phyloP scores from a whole-genome alignment of 2,113 vertebrate genomes.

The Pithys albifrons region DNA sequence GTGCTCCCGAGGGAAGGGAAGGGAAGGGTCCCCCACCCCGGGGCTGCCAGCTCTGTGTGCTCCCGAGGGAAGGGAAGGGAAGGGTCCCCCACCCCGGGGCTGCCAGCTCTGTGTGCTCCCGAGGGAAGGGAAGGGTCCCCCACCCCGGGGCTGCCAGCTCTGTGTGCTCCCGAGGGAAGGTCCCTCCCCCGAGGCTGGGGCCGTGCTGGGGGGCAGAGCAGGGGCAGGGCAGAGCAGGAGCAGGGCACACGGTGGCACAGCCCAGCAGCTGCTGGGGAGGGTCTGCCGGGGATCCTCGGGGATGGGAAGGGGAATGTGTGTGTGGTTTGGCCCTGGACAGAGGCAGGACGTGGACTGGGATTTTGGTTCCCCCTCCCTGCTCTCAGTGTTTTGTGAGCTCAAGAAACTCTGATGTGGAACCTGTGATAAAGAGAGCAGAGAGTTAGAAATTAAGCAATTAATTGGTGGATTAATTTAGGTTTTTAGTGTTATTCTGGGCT shows the following conservation, averaged over 20 bases:
- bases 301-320: not conserved
- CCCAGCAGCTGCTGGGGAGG: not conserved
- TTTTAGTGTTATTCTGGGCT: not conserved
- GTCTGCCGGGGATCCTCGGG: not conserved
- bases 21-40: too few species aligned
- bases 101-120: too few species aligned
- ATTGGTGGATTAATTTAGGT: not conserved
- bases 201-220: fast-evolving
- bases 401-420: not conserved
- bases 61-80: too few species aligned
- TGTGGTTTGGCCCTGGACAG: fast-evolving
- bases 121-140: too few species aligned
- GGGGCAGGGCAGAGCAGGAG: fast-evolving
- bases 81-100: too few species aligned
- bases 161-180: fast-evolving
- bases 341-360: not conserved
- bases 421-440: not conserved
- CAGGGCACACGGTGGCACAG: not conserved
- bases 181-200: not conserved
- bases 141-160: not conserved
- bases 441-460: not conserved
- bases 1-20: too few species aligned
- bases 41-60: too few species aligned
- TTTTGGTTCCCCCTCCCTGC: not conserved
- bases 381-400: not conserved